A percentile compares a stretch with the other conserved stretches of the same genome.
These are phyloP conservation scores for Malurus cyaneus DNA, from an alignment of 2,113 vertebrate species.

Conservation along the genomic window DNA sequence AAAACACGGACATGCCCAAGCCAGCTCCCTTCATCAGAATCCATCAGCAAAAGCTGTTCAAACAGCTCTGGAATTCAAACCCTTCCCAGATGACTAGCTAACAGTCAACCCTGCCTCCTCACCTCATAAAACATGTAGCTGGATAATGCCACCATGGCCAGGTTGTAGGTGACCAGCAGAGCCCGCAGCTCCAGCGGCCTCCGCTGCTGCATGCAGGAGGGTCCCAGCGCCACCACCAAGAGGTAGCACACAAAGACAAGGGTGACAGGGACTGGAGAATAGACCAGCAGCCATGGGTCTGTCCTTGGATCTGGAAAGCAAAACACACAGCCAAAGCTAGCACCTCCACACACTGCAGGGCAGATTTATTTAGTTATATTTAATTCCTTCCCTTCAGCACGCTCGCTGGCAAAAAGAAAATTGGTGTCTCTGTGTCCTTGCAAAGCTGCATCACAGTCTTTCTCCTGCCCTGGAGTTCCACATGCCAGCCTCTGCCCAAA, in stretches of 20 bases:
- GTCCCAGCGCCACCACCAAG: constrained; percentile 61
- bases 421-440: not conserved
- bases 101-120: not conserved
- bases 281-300: constrained; percentile 71
- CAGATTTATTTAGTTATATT: not conserved
- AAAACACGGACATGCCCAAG: not conserved
- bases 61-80: not conserved
- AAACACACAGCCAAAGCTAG: not conserved
- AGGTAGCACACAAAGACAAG: constrained; percentile 71
- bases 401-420: not conserved
- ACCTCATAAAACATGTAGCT: constrained; percentile 79
- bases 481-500: not conserved
- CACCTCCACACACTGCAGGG: not conserved
- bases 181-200: constrained; percentile 60
- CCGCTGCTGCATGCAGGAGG: constrained; percentile 37
- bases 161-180: constrained; percentile 69
- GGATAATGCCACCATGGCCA: constrained; percentile 70
- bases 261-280: constrained; percentile 61
- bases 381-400: not conserved
- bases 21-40: not conserved
- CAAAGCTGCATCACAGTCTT: not conserved
- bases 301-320: constrained; percentile 74
- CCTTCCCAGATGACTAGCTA: not conserved
- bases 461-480: not conserved
- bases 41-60: not conserved